These are phyloP conservation scores for Lethrus apterus DNA, from an alignment of 1,140 invertebrate genomes.

Conservation along the genomic window DNA sequence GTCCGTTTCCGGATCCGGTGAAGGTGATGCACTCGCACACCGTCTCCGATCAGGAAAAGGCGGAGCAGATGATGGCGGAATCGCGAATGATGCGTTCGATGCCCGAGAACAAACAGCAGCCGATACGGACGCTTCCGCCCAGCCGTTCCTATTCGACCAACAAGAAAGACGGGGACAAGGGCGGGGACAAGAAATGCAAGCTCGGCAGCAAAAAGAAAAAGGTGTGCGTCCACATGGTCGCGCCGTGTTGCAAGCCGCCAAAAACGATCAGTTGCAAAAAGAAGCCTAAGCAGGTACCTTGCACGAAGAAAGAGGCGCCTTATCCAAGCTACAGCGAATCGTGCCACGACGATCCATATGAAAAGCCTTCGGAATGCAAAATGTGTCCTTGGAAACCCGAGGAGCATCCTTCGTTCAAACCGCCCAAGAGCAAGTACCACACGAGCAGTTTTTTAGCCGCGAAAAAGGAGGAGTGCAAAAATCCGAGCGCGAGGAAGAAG, in stretches of 20 bases:
- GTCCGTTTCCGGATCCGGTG: slow-evolving; percentile 35
- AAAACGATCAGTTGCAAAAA: slow-evolving; percentile 2
- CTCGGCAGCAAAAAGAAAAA: slow-evolving; percentile 8
- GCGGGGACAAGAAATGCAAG: slow-evolving; percentile 6
- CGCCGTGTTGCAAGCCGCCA: slow-evolving; percentile 4
- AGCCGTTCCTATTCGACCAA: not conserved
- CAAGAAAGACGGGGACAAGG: not conserved
- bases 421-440: slow-evolving; percentile 15
- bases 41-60: slow-evolving; percentile 36
- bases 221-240: slow-evolving; percentile 6
- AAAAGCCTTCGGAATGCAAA: slow-evolving; percentile 19
- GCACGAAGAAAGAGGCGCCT: slow-evolving; percentile 20
- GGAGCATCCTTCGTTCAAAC: slow-evolving; percentile 21
- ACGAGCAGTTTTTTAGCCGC: not conserved
- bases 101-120: not conserved
- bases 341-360: slow-evolving; percentile 16
- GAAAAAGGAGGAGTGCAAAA: not conserved
- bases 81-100: not conserved
- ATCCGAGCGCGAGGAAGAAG: slow-evolving; percentile 1
- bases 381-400: slow-evolving; percentile 19
- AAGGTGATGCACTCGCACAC: slow-evolving; percentile 36
- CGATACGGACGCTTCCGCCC: not conserved
- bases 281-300: slow-evolving; percentile 2
- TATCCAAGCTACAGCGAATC: slow-evolving; percentile 21
- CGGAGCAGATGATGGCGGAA: slow-evolving; percentile 15